A percentile compares a stretch with the other conserved stretches of the same genome.
These are phyloP conservation scores for Falco rusticolus DNA, from an alignment of 2,797 vertebrate genomes.

Conservation along the genomic window DNA sequence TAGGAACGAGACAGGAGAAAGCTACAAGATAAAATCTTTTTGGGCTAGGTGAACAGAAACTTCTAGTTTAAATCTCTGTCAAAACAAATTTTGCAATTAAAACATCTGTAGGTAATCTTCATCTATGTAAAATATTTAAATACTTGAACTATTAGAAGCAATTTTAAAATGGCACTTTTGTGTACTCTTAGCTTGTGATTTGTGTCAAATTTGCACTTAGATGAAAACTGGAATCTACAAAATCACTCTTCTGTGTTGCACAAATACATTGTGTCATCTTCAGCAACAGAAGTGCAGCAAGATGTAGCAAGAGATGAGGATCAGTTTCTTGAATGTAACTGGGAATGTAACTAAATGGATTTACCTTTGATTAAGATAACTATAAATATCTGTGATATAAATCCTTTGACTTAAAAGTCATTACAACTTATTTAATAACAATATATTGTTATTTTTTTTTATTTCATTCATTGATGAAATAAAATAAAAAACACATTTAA, in stretches of 20 bases:
- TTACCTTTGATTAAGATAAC: background rate
- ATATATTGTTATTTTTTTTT: no score
- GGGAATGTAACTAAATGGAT: background rate
- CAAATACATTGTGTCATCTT: background rate
- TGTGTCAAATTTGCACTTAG: background rate
- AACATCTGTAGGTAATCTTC: background rate
- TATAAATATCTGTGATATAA: background rate
- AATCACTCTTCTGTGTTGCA: background rate
- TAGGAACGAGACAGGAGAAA: conserved; percentile 10
- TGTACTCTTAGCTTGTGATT: background rate
- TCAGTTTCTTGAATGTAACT: background rate
- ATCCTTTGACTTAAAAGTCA: background rate
- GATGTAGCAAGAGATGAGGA: background rate
- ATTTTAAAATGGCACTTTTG: background rate
- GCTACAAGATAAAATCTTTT: conserved; percentile 7
- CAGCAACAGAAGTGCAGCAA: background rate
- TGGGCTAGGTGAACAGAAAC: conserved; percentile 13
- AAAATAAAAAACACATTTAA: background rate
- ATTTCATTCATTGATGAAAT: no score
- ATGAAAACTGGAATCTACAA: background rate
- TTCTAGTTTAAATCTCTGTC: background rate
- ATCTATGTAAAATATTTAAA: background rate
- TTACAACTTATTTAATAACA: background rate
- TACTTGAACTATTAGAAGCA: background rate
- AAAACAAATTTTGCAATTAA: conserved; percentile 35